These are phyloP conservation scores for Himantopus leucocephalus DNA, from an alignment of 2,113 vertebrate genomes.

Conservation along the genomic window DNA sequence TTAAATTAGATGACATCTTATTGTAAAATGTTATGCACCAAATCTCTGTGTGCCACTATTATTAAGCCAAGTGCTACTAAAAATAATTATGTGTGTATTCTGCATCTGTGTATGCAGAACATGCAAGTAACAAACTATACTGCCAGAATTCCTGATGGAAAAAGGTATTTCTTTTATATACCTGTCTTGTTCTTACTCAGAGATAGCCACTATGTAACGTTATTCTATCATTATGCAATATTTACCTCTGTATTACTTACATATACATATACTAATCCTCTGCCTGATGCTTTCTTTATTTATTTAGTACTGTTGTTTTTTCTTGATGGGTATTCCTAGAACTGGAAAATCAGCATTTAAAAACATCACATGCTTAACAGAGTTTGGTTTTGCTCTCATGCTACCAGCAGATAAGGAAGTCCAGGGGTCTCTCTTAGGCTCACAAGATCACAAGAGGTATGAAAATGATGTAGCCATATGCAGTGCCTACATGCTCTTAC, in stretches of 20 bases:
- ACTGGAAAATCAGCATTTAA: neutral
- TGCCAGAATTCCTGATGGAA: neutral
- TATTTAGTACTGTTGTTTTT: neutral
- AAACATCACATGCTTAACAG: neutral
- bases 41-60: neutral
- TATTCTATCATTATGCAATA: neutral
- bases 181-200: neutral
- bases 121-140: neutral
- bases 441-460: neutral
- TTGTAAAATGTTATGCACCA: neutral
- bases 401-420: neutral
- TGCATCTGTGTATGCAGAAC: neutral
- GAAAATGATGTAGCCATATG: neutral
- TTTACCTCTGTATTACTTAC: neutral
- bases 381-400: neutral
- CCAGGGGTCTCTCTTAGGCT: neutral
- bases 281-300: neutral
- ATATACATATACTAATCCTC: neutral
- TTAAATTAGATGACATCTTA: conserved; percentile 15
- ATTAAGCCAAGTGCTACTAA: neutral
- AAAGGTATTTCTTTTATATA: neutral
- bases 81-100: neutral
- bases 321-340: neutral
- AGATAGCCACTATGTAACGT: neutral
- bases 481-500: neutral